Evolutionary conservation across 2,888 invertebrate species (phyloP).

Genomic region (Pecten maximus): DNA sequence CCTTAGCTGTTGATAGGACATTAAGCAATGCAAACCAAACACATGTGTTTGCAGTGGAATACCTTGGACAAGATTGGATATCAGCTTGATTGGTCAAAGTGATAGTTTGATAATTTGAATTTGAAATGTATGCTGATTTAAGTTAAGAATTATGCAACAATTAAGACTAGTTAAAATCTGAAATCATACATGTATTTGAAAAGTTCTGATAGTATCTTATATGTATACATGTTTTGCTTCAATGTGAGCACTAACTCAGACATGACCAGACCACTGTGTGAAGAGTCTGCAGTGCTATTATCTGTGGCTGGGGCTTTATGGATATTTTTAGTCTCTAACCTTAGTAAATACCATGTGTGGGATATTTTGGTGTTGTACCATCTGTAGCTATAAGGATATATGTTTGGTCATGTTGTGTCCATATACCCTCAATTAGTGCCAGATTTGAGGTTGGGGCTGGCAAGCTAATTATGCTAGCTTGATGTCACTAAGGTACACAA

Average conservation of each 20-base stretch:
- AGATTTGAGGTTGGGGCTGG: background rate
- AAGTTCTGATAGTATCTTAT: background rate
- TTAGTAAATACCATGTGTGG: constrained; percentile 24
- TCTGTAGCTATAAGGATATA: background rate
- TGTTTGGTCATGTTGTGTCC: background rate
- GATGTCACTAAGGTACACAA: no score
- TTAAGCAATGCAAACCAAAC: no score
- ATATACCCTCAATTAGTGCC: background rate
- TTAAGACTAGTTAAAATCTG: background rate
- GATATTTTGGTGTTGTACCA: background rate
- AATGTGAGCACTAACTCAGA: background rate
- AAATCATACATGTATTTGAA: background rate
- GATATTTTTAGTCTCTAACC: background rate
- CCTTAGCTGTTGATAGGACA: no score
- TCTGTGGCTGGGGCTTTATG: background rate
- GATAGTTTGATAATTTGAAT: no score
- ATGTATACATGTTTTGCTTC: background rate
- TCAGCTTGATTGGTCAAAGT: no score
- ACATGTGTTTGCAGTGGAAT: no score
- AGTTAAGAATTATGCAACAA: background rate
- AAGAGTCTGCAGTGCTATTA: background rate
- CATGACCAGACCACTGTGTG: background rate
- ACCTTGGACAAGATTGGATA: no score
- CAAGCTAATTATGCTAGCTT: background rate
- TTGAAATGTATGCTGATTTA: no score